Evolutionary conservation across 2,113 vertebrate species (phyloP).

Genomic region (Megaceryle maxima): DNA sequence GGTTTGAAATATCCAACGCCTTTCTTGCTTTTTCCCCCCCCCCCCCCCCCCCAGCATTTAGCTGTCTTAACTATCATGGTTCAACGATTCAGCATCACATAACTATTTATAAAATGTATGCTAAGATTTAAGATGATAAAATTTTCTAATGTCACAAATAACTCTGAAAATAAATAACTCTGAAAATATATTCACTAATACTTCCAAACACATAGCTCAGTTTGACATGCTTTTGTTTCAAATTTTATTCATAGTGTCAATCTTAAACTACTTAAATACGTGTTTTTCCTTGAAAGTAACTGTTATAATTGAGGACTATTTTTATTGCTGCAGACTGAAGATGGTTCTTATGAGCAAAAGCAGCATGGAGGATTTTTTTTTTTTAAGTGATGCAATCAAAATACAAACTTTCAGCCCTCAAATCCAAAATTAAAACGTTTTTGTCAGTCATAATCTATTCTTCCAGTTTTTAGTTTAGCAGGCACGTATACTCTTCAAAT

Average conservation of each 20-base stretch:
- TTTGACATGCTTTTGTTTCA: background rate
- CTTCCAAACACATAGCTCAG: background rate
- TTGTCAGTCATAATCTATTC: background rate
- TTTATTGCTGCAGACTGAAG: background rate
- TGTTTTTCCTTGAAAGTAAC: background rate
- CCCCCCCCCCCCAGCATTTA: background rate
- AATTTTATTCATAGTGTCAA: background rate
- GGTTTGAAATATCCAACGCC: conserved; percentile 36
- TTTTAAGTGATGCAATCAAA: background rate
- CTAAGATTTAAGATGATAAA: background rate
- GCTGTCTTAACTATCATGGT: background rate
- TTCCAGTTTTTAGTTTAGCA: background rate
- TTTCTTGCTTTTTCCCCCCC: background rate
- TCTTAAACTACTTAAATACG: background rate
- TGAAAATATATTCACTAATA: background rate
- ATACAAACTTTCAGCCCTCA: background rate
- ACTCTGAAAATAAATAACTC: background rate
- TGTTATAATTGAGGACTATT: background rate
- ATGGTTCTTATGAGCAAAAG: background rate
- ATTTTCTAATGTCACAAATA: background rate
- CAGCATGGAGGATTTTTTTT: background rate
- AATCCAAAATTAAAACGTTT: background rate
- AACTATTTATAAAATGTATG: background rate
- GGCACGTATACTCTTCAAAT: background rate
- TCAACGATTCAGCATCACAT: background rate